Base-by-base conservation (phyloP, 2,113 vertebrate species). In the Puntigrus tetrazona region DNA sequence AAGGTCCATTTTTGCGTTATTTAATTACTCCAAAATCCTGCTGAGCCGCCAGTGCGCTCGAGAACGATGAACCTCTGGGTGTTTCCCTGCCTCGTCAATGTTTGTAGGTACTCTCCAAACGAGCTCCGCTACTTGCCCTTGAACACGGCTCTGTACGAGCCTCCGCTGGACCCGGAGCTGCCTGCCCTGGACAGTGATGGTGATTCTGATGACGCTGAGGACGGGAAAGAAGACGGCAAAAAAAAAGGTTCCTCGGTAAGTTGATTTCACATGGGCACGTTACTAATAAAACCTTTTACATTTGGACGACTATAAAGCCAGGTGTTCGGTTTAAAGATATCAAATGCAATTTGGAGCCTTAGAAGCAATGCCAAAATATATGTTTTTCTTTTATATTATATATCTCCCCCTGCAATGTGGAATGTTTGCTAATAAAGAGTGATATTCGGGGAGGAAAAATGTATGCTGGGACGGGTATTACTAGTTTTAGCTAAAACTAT, bases 101-200 rank as follows among this genome's bases (percentile, higher is more conserved):
- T 14, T 73, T 47, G 41, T 38, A 99, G 98, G 88, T 99, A 99
- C 87, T 99, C 97, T 29, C 97, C 98, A 31, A 98, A 99, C 85
- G 98, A 99, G 72, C 94, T 99, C 82, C 97, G 98, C 22, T 99
- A 99, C 89, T 86, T 99, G 89, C 98, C 98, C 0, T 65, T 99
- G 82, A 99, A 99, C 91, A 99, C 98, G 2, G 97, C 98, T 36
- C 95, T 99, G 69, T 99, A 96, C 5, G 98, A 99, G 89, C 98
- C 98, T 14, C 98, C 98, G 0, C 93, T 99, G 92, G 98, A 99
- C 87, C 98, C 98, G 0, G 97, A 99, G 73, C 95, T 99, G 43
- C 97, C 96, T 5, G 97, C 97, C 0, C 89, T 96, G 7, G 98
- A 99, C 87, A 99, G 97, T 2, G 98, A 99, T 61, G 97, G 97